Percentiles rank a stretch among this genome's conserved stretches.
phyloP scores from a whole-genome alignment of 2,888 invertebrate species.

The Synergus umbraculus region DNA sequence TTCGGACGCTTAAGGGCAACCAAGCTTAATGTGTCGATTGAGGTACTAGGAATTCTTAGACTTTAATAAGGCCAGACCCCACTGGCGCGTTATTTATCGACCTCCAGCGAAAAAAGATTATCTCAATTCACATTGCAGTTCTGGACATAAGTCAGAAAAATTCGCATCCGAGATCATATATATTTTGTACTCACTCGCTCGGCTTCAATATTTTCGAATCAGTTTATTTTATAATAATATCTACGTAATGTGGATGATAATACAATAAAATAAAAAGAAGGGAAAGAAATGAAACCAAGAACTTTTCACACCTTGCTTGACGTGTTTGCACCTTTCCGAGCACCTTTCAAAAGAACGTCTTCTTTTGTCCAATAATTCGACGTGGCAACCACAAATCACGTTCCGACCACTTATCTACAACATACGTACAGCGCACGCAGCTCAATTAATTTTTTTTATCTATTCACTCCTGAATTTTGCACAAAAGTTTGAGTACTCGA shows the following conservation, averaged over 20 bases:
- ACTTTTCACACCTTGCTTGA: slow-evolving; percentile 1
- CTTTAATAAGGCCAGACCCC: slow-evolving; percentile 47
- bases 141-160: slow-evolving; percentile 6
- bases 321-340: slow-evolving; percentile 1
- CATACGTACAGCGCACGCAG: slow-evolving; percentile 22
- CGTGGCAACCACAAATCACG: slow-evolving; percentile 40
- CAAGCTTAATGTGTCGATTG: slow-evolving; percentile 57
- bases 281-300: neutral
- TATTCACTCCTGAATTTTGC: slow-evolving; percentile 19
- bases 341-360: slow-evolving; percentile 26
- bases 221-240: neutral
- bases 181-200: slow-evolving; percentile 25
- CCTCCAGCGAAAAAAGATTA: slow-evolving; percentile 58
- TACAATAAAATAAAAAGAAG: neutral
- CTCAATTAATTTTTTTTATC: slow-evolving; percentile 36
- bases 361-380: slow-evolving; percentile 39
- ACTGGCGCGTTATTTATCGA: slow-evolving; percentile 58
- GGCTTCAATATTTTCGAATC: slow-evolving; percentile 1
- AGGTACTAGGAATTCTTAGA: slow-evolving; percentile 55
- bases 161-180: slow-evolving; percentile 28
- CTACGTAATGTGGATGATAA: neutral
- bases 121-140: slow-evolving; percentile 42
- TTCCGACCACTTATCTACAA: slow-evolving; percentile 22
- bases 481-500: neutral
- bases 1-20: slow-evolving; percentile 56